phyloP scores from a whole-genome alignment of 2,797 vertebrate genomes.

The Furcifer pardalis region DNA sequence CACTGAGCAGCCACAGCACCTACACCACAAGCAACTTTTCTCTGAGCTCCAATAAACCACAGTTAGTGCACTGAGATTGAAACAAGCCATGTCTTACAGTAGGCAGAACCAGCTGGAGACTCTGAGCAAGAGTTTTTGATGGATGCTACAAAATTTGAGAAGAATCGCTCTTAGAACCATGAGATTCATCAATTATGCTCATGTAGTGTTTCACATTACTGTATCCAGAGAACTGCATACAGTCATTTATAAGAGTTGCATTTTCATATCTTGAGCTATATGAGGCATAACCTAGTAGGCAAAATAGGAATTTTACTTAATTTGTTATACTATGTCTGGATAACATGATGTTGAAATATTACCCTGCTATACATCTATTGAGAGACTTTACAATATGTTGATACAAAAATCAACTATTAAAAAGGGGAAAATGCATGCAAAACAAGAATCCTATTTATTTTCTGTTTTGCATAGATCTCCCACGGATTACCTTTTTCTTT shows the following conservation, averaged over 20 bases:
- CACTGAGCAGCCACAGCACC: no score
- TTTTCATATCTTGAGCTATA: neutral
- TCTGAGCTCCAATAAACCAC: neutral
- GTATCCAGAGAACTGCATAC: neutral
- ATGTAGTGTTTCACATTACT: neutral
- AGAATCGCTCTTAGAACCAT: neutral
- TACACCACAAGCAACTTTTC: neutral
- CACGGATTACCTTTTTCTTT: no score
- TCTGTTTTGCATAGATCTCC: slow-evolving; percentile 7
- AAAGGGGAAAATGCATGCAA: neutral
- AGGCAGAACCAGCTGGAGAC: neutral
- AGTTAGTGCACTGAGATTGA: neutral
- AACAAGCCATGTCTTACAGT: neutral
- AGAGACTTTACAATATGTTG: neutral
- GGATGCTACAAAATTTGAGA: neutral
- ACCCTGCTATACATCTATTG: slow-evolving; percentile 9
- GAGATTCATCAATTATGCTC: neutral
- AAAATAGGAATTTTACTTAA: slow-evolving; percentile 14
- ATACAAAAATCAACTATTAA: slow-evolving; percentile 21
- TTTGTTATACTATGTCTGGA: slow-evolving; percentile 13
- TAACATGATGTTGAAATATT: slow-evolving; percentile 18
- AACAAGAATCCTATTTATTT: neutral
- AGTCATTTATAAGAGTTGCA: neutral
- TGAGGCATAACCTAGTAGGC: slow-evolving; percentile 8
- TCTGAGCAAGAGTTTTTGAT: neutral